Evolutionary conservation across 1,140 invertebrate genomes (phyloP), one percentile per base, ranked within the genome.

Genomic region (Hestina assimilis): DNA sequence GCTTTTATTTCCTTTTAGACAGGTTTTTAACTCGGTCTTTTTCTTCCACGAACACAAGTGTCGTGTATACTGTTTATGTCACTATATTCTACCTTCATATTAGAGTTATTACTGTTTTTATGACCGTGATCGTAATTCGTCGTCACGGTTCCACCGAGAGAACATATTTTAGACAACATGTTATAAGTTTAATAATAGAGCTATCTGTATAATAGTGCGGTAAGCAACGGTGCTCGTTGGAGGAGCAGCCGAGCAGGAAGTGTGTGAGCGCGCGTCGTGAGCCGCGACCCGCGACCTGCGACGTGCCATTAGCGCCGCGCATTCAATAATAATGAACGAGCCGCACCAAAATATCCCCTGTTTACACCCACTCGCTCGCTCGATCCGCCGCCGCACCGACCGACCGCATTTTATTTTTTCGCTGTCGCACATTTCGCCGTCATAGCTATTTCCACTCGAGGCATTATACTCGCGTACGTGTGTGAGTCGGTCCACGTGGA

Each of bases 331-430:
- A 87, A 87, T 83, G 82, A 87, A 85, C 82, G 80, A 83, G 81
- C 80, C 77, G 71, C 82, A 83, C 79, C 80, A 69, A 87, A 87
- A 85, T 85, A 85, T 87, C 79, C 79, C 84, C 81, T 87, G 84
- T 85, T 87, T 85, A 87, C 84, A 87, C 82, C 84, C 83, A 84
- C 84, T 85, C 82, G 82, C 72, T 79, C 79, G 75, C 79, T 72
- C 75, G 71, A 72, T 63, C 72, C 79, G 63, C 74, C 71, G 72
- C 72, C 72, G 71, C 83, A 81, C 83, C 80, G 77, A 85, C 84
- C 84, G 84, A 87, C 84, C 84, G 81, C 84, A 86, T 87, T 87
- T 87, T 87, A 87, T 87, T 89, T 89, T 89, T 89, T 89, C 86
- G 83, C 83, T 87, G 87, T 89, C 87, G 87, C 88, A 85, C 86